phyloP scores from a whole-genome alignment of 2,888 invertebrate species.

The Parascotia fuliginaria region DNA sequence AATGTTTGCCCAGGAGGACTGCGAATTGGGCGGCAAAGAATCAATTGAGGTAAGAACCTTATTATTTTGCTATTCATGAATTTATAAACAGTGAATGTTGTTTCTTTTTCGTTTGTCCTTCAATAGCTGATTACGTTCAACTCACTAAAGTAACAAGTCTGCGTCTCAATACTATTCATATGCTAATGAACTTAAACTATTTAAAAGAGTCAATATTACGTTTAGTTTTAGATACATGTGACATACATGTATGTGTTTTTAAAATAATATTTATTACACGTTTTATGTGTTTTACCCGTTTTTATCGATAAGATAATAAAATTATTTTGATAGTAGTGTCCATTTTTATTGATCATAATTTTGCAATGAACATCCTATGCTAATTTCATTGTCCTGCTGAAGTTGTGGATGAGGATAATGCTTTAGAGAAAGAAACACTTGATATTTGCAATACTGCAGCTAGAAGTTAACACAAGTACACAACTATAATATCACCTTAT shows the following conservation, averaged over 20 bases:
- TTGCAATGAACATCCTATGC: too few species aligned
- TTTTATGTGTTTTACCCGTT: not conserved
- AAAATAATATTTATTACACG: too few species aligned
- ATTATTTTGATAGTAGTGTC: too few species aligned
- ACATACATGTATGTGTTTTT: not conserved
- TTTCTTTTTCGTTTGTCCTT: conserved; percentile 40
- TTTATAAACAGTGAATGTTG: conserved; percentile 28
- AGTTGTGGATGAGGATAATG: too few species aligned
- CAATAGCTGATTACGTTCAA: conserved; percentile 23
- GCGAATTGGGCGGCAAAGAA: conserved; percentile 88
- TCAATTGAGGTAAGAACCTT: conserved; percentile 69
- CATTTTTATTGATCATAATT: too few species aligned
- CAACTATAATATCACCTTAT: too few species aligned
- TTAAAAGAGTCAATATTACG: not conserved
- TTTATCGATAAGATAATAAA: too few species aligned
- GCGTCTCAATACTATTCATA: conserved; percentile 15
- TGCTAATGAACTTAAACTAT: conserved; percentile 16
- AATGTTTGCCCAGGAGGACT: conserved; percentile 88
- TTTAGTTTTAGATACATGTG: not conserved
- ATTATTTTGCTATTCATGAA: conserved; percentile 10
- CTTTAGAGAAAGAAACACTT: too few species aligned
- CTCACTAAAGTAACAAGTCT: conserved; percentile 12
- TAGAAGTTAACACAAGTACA: too few species aligned
- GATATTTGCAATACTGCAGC: too few species aligned
- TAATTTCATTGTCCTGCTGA: too few species aligned